Conservation (phyloP, 1,140 invertebrate species). For the Riptortus pedestris region DNA sequence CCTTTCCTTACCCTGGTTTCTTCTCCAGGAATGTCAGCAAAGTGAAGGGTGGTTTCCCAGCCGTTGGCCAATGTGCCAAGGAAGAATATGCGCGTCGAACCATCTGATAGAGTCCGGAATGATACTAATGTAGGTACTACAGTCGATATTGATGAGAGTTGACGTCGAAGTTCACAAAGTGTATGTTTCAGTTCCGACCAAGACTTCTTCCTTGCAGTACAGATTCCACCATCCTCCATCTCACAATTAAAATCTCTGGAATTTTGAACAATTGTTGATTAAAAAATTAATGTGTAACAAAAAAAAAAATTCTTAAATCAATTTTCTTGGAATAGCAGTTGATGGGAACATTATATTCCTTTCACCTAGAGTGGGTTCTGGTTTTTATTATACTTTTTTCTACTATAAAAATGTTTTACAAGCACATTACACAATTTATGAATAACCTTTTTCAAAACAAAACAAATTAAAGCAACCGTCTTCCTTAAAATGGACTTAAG, state of each 20-base stretch:
- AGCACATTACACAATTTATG: too few relatives aligned
- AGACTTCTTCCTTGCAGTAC: slow-evolving; percentile 36
- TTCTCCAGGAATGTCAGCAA: slow-evolving; percentile 60
- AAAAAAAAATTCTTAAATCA: too few relatives aligned
- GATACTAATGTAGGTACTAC: slow-evolving; percentile 64
- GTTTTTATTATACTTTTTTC: too few relatives aligned
- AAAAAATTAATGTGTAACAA: too few relatives aligned
- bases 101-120: slow-evolving; percentile 65
- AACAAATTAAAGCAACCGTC: too few relatives aligned
- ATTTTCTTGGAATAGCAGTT: too few relatives aligned
- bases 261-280: too few relatives aligned
- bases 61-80: slow-evolving; percentile 70
- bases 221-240: slow-evolving; percentile 30
- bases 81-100: slow-evolving; percentile 76
- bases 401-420: too few relatives aligned
- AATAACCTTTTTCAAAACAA: too few relatives aligned
- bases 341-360: too few relatives aligned
- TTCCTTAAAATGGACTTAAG: too few relatives aligned
- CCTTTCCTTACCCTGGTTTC: slow-evolving; percentile 36
- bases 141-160: slow-evolving; percentile 60
- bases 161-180: slow-evolving; percentile 69
- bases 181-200: slow-evolving; percentile 72
- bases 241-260: slow-evolving; percentile 20
- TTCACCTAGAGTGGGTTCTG: too few relatives aligned
- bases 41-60: slow-evolving; percentile 79